Conservation (phyloP, 2,113 vertebrate genomes). For the Lichenostomus cassidix region DNA sequence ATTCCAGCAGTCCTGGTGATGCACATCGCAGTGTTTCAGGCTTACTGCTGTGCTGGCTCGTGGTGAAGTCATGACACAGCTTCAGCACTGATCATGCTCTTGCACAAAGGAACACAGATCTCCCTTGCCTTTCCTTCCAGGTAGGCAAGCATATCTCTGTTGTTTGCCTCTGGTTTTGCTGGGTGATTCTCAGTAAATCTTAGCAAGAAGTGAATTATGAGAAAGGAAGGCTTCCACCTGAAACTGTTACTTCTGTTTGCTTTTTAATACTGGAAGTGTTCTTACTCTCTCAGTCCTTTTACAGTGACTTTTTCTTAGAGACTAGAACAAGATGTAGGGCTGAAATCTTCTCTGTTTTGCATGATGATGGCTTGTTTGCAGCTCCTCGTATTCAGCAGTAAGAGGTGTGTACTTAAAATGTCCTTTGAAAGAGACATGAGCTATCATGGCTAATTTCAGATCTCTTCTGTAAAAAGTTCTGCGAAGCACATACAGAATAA, state of each 20-base stretch:
- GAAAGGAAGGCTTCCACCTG: not conserved
- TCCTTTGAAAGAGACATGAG: not conserved
- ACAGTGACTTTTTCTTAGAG: not conserved
- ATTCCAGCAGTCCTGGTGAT: not conserved
- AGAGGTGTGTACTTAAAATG: not conserved
- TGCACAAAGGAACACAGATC: not conserved
- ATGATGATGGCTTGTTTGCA: not conserved
- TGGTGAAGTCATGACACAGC: not conserved
- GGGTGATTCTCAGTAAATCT: not conserved
- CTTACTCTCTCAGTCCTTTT: not conserved
- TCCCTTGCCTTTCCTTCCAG: not conserved
- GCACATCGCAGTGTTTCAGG: not conserved
- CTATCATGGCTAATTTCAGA: not conserved
- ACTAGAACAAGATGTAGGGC: not conserved
- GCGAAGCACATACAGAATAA: not conserved
- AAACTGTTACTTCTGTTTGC: not conserved
- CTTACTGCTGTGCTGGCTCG: not conserved
- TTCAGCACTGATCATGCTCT: not conserved
- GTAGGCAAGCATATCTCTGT: not conserved
- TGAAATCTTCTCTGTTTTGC: not conserved
- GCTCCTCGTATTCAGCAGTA: not conserved
- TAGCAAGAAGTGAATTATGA: not conserved
- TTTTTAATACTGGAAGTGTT: not conserved
- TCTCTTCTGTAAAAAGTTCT: not conserved
- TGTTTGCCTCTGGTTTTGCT: not conserved